Evolutionary conservation across 2,113 vertebrate genomes (phyloP).

Genomic region (Bolborhynchus lineola): DNA sequence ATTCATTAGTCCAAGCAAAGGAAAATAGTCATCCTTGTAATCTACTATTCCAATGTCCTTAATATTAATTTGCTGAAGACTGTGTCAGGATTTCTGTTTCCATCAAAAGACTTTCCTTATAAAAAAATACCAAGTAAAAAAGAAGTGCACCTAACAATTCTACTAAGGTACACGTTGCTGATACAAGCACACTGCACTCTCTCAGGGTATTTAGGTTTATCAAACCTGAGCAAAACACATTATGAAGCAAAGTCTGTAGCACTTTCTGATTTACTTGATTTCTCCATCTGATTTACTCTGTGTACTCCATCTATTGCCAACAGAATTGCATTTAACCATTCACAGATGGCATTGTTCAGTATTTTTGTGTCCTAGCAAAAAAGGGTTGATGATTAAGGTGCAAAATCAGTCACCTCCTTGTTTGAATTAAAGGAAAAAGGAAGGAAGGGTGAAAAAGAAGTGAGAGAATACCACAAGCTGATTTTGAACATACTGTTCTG

Average conservation of each 20-base stretch:
- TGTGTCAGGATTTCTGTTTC: background rate
- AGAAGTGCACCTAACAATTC: background rate
- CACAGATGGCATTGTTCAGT: background rate
- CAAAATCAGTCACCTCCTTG: background rate
- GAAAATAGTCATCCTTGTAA: background rate
- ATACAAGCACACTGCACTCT: background rate
- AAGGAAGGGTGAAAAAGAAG: rapidly evolving
- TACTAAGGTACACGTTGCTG: background rate
- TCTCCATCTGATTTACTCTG: too few species aligned
- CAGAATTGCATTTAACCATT: background rate
- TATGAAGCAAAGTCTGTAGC: background rate
- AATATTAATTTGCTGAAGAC: background rate
- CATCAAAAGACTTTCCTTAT: background rate
- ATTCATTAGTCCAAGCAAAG: background rate
- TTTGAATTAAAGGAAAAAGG: background rate
- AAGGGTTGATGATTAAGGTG: background rate
- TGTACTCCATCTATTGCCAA: background rate
- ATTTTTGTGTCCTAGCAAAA: background rate
- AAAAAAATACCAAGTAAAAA: background rate
- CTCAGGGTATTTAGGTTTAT: background rate
- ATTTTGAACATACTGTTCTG: background rate
- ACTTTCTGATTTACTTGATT: background rate
- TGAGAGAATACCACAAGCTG: background rate
- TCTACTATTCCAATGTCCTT: background rate
- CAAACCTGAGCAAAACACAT: background rate